A percentile compares a stretch with the other conserved stretches of the same genome.
Evolutionary conservation across 2,797 vertebrate genomes (phyloP).

Genomic region (Tamandua tetradactyla): DNA sequence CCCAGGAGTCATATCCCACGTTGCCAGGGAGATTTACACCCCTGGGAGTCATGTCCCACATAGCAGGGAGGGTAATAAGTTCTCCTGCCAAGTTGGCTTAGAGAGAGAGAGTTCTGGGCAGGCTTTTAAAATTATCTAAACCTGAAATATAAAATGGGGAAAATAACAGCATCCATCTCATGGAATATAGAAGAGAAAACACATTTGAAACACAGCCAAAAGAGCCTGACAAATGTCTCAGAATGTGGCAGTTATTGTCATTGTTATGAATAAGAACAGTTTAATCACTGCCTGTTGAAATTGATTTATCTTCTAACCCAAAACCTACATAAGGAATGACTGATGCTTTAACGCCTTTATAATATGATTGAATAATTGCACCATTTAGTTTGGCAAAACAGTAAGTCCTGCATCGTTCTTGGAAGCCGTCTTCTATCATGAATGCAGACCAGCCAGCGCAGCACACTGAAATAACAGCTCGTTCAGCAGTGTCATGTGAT

Average conservation of each 20-base stretch:
- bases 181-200: not conserved
- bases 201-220: not conserved
- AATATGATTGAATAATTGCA: not conserved
- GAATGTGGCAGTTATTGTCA: not conserved
- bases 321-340: not conserved
- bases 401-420: not conserved
- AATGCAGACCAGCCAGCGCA: not conserved
- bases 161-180: not conserved
- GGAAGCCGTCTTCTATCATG: not conserved
- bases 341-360: conserved; percentile 4
- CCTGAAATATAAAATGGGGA: not conserved
- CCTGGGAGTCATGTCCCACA: no score
- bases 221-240: not conserved
- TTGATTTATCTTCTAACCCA: not conserved
- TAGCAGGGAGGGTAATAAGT: no score
- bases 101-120: no score
- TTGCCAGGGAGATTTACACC: no score
- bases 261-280: not conserved
- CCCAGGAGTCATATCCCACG: no score
- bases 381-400: conserved; percentile 12
- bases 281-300: conserved; percentile 15
- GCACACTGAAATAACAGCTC: not conserved
- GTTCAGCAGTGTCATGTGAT: not conserved
- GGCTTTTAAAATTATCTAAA: not conserved
- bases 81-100: no score